Base-by-base conservation (phyloP, 2,888 invertebrate species). In the Odontocolon sp. region DNA sequence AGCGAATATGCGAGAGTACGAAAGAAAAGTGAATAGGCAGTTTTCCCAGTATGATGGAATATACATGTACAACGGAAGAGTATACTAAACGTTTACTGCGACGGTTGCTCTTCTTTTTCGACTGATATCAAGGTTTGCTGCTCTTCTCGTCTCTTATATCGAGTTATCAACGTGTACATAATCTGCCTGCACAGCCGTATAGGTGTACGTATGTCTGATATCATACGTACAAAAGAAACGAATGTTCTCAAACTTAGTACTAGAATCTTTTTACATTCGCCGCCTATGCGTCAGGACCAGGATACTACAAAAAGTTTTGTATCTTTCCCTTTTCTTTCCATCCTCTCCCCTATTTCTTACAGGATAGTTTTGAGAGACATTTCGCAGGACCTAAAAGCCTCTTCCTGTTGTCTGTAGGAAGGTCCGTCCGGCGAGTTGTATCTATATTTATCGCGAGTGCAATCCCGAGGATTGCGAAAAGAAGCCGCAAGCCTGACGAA, bases 331-430 rank as follows among this genome's bases (percentile, higher is more conserved):
- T 36, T 23, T 23, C 63, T 40, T 38, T 36, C 50, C 26, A 26
- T 52, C 33, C 42, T 26, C 16, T 50, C 23, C 26, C 50, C 3
- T 6, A 26, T 28, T 11, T 26, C 26, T 50, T 26, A n/a, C 33
- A 5, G 59, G 50, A 68, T 69, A 69, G 69, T 69, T 75, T 68
- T 40, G 6, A 21, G 21, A 56, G 11, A 63, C 56, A 59, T 50
- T 31, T 56, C 42, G 40, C 52, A 52, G 68, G 73, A 81, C 77
- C 84, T 87, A 86, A 88, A 88, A 88, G 88, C 88, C 82, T 88
- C 88, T 87, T 85, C 83, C 85, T 88, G 88, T 88, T 87, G 84
- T 87, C 86, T 84, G 85, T 80, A 83, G 84, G 84, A 82, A 81
- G 82, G 74, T 67, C 57, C 57, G 45, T 54, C 47, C 18, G 31